These are phyloP conservation scores for Trisateles emortualis DNA, from an alignment of 2,888 invertebrate genomes.

Conservation along the genomic window DNA sequence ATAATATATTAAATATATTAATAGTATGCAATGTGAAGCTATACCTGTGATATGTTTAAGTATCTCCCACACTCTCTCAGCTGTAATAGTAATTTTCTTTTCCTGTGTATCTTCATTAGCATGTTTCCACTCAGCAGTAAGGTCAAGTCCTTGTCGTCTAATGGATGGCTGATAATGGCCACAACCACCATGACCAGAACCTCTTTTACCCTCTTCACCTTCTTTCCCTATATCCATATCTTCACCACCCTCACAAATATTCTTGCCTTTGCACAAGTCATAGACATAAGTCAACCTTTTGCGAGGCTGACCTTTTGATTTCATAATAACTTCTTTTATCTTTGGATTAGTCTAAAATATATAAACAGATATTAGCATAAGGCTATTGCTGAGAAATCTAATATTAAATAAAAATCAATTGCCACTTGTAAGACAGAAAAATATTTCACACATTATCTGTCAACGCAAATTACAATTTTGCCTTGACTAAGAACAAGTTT, in stretches of 20 bases:
- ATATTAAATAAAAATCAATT: too few species aligned
- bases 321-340: constrained; percentile 97
- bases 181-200: constrained; percentile 96
- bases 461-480: too few species aligned
- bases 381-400: neutral
- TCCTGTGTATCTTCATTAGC: constrained; percentile 99
- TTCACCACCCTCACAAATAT: constrained; percentile 99
- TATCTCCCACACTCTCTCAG: constrained; percentile 99
- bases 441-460: too few species aligned
- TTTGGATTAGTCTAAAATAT: constrained; percentile 93
- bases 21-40: neutral
- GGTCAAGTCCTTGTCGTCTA: constrained; percentile 95
- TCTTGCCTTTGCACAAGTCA: constrained; percentile 99
- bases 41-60: constrained; percentile 94
- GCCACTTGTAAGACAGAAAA: too few species aligned
- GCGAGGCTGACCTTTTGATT: constrained; percentile 98
- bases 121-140: constrained; percentile 99
- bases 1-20: neutral
- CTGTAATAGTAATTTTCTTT: constrained; percentile 96
- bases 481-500: too few species aligned
- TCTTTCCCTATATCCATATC: constrained; percentile 97
- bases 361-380: constrained; percentile 8
- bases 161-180: constrained; percentile 99
- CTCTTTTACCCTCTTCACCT: constrained; percentile 88
- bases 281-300: constrained; percentile 98